A percentile compares a stretch with the other conserved stretches of the same genome.
These are phyloP conservation scores for Anarsia innoxiella DNA, from an alignment of 2,888 invertebrate genomes.

Conservation along the genomic window DNA sequence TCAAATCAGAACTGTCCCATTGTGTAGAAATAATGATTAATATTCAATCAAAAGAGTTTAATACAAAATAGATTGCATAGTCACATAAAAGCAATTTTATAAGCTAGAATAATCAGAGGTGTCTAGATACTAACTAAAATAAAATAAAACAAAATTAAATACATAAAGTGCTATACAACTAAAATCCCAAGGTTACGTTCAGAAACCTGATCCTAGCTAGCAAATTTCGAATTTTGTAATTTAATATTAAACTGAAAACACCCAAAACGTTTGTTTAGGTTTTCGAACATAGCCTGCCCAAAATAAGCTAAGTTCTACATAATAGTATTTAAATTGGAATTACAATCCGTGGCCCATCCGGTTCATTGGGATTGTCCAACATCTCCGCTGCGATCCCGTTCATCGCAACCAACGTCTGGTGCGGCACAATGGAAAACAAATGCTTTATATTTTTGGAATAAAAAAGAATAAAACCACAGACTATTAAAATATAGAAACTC, in stretches of 20 bases:
- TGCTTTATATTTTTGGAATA: conserved; percentile 26
- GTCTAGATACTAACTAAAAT: conserved; percentile 23
- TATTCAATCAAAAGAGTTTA: too few species aligned
- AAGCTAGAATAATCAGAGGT: conserved; percentile 21
- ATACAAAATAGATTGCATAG: conserved; percentile 1
- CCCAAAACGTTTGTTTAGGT: conserved; percentile 39
- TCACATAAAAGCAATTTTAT: conserved; percentile 12
- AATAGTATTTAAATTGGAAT: conserved; percentile 43
- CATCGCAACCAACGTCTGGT: conserved; percentile 67
- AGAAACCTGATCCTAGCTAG: conserved; percentile 56
- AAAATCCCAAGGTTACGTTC: conserved; percentile 62
- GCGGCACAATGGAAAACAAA: conserved; percentile 57
- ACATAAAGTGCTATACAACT: conserved; percentile 21
- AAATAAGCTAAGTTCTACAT: conserved; percentile 54
- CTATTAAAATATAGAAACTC: too few species aligned
- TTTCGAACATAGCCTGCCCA: conserved; percentile 72
- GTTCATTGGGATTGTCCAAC: conserved; percentile 52
- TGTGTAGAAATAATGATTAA: too few species aligned
- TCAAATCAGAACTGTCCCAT: too few species aligned
- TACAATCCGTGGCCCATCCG: conserved; percentile 46
- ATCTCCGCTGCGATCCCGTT: conserved; percentile 63
- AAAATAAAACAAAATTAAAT: conserved; percentile 23
- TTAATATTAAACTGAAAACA: conserved; percentile 16
- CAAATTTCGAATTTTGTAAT: conserved; percentile 32
- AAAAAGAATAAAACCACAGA: conserved; percentile 2